Evolutionary conservation across 2,797 vertebrate genomes (phyloP).

Genomic region (Hydrocynus forskahlii): DNA sequence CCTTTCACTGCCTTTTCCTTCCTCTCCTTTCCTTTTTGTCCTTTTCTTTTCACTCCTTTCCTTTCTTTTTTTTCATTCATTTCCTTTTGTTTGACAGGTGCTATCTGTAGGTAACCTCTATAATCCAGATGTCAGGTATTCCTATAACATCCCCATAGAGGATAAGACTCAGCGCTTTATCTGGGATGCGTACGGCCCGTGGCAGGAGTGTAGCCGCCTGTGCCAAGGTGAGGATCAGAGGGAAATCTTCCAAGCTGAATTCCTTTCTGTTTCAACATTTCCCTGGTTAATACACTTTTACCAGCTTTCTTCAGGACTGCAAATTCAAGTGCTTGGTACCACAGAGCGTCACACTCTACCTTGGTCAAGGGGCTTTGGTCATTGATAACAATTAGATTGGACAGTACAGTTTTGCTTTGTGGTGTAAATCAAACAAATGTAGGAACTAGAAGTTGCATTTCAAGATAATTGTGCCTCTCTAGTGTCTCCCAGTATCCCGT

Average conservation of each 20-base stretch:
- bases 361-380: no score
- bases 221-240: constrained; percentile 88
- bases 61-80: background rate
- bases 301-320: background rate
- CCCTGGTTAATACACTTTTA: background rate
- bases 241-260: background rate
- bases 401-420: background rate
- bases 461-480: background rate
- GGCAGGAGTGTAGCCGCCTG: constrained; percentile 92
- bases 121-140: constrained; percentile 95
- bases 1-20: no score
- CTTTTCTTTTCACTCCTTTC: no score
- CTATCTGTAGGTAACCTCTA: constrained; percentile 95
- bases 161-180: constrained; percentile 93
- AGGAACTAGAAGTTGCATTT: background rate
- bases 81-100: constrained; percentile 75
- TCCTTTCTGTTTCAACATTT: background rate
- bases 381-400: background rate
- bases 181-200: constrained; percentile 93
- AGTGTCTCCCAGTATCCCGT: constrained; percentile 6
- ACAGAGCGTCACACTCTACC: background rate
- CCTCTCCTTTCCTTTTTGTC: no score
- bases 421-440: background rate
- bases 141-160: constrained; percentile 96
- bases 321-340: background rate